Base-by-base conservation (phyloP, 2,888 invertebrate genomes). In the Pseudococcus viburni region DNA sequence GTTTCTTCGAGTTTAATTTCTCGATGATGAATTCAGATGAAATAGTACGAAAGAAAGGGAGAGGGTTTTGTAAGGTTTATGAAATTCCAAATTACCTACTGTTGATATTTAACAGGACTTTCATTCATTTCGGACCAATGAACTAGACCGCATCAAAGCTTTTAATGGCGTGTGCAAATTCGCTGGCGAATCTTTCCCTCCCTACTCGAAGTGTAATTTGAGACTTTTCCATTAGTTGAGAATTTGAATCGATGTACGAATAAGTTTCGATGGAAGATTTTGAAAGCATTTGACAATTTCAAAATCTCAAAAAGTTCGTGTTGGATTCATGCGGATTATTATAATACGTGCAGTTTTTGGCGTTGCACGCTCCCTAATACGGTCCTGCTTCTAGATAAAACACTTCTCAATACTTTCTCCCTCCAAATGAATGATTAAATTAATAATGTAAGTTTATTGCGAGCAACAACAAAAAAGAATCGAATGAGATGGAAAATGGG, bases 351-450 rank as follows among this genome's bases (percentile, higher is more conserved):
- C 22, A 22, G 9, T 22, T 22, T 22, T 64, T 22, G 15, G 0
- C 19, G 22, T 22, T 64, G 64, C 9, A 64, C 64, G 22, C 64
- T 22, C 64, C 64, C 22, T 1, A 64, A 22, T 64, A 64, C n/a
- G 22, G 64, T 12, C 0, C 64, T 64, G 64, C 19, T 12, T 9
- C 59, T 64, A 64, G 22, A 64, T 64, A 64, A 64, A 64, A 64
- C 64, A 64, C 64, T 64, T 77, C 19, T 33, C 77, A 77, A 77
- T 77, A 77, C 77, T 77, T 77, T 77, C 77, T 77, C 77, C 77
- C 77, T 77, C 77, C 77, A 83, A 83, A 83, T 42, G 19, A 77
- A 83, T 17, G 17, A 83, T 80, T 77, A 77, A 77, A 77, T 15
- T n/a, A 33, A n/a, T 26, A 73, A 73, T 64, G 64, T 64, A 39